Conservation (phyloP, 2,888 invertebrate genomes). For the Pseudococcus viburni region DNA sequence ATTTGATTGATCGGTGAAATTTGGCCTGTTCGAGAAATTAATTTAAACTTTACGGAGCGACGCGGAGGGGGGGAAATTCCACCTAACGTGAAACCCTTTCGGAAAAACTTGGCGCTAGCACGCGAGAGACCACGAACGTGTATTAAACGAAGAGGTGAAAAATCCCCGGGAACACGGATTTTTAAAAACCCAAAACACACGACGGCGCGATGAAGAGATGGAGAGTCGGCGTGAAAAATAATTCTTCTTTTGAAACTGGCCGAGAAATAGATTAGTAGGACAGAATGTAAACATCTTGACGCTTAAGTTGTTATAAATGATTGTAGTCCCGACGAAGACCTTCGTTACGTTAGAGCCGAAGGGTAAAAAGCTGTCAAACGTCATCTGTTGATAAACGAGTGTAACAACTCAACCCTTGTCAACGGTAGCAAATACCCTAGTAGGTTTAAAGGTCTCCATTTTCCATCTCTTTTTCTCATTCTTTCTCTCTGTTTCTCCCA, state of each 20-base stretch:
- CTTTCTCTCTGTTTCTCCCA: background rate
- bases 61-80: background rate
- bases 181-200: slow-evolving; percentile 4
- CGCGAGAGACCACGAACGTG: background rate
- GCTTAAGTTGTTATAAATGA: slow-evolving; percentile 56
- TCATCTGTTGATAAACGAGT: slow-evolving; percentile 63
- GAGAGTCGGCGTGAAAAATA: slow-evolving; percentile 25
- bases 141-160: background rate
- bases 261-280: slow-evolving; percentile 61
- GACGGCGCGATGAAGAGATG: background rate
- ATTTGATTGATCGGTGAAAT: slow-evolving; percentile 33
- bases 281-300: slow-evolving; percentile 60
- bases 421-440: slow-evolving; percentile 60
- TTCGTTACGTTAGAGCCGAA: slow-evolving; percentile 37
- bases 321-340: slow-evolving; percentile 38
- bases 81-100: background rate
- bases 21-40: slow-evolving; percentile 17
- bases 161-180: slow-evolving; percentile 7
- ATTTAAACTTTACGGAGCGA: background rate
- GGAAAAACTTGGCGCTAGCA: background rate
- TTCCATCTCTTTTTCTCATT: slow-evolving; percentile 1
- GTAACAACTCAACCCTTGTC: slow-evolving; percentile 62
- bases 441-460: slow-evolving; percentile 52
- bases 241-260: slow-evolving; percentile 39
- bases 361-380: slow-evolving; percentile 59